A percentile compares a stretch with the other conserved stretches of the same genome.
Conservation (phyloP, 2,888 invertebrate genomes). For the Tetrapedia diversipes region DNA sequence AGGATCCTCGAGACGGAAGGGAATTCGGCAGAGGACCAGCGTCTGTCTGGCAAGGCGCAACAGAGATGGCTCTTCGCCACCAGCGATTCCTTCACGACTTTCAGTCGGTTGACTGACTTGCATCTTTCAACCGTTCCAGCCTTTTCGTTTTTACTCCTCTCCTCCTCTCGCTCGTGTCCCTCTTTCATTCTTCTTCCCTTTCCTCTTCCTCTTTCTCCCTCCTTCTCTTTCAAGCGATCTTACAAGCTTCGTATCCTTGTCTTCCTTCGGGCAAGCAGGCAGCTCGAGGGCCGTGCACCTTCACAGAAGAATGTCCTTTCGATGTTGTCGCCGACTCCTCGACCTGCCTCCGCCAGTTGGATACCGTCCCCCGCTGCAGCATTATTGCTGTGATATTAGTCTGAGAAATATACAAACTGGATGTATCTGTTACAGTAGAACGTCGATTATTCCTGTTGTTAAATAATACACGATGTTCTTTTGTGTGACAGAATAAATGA, state of each 20-base stretch:
- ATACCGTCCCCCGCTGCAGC: slow-evolving; percentile 19
- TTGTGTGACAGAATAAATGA: no score
- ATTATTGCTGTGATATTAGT: slow-evolving; percentile 26
- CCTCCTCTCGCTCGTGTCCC: not conserved
- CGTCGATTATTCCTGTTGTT: no score
- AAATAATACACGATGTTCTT: no score
- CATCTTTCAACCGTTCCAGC: slow-evolving; percentile 40
- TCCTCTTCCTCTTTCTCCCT: slow-evolving; percentile 32
- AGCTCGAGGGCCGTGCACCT: slow-evolving; percentile 58
- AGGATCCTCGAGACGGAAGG: slow-evolving; percentile 33
- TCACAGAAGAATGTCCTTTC: slow-evolving; percentile 47
- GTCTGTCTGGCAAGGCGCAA: slow-evolving; percentile 30
- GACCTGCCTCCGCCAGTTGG: slow-evolving; percentile 42
- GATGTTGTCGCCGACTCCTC: slow-evolving; percentile 57
- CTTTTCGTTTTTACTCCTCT: slow-evolving; percentile 33
- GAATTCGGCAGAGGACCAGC: slow-evolving; percentile 15
- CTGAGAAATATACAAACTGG: slow-evolving; percentile 9
- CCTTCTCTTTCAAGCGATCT: slow-evolving; percentile 17
- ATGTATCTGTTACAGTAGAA: slow-evolving; percentile 2
- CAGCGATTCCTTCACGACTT: slow-evolving; percentile 38
- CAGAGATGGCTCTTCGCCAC: slow-evolving; percentile 21
- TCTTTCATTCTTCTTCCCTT: slow-evolving; percentile 2
- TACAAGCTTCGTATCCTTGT: slow-evolving; percentile 44
- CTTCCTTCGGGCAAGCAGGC: slow-evolving; percentile 48
- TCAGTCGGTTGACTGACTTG: slow-evolving; percentile 51